Evolutionary conservation across 2,888 invertebrate species (phyloP), one percentile per base, ranked within the genome.

Genomic region (Eupithecia subumbrata): DNA sequence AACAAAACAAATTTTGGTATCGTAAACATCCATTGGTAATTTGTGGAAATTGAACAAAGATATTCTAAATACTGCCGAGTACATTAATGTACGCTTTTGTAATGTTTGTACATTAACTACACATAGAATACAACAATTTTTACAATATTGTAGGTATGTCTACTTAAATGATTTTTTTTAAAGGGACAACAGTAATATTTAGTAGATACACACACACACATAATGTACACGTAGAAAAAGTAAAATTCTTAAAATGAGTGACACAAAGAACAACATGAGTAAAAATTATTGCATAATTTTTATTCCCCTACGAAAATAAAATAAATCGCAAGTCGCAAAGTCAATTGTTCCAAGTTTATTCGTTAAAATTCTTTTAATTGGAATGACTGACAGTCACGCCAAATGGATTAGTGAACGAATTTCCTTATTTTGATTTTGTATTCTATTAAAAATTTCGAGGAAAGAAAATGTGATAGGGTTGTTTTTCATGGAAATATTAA

Each of bases 351-450:
- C 52, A 68, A 34, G 30, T 45, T 60, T 56, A 16, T 48, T 52
- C 22, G 60, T 30, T 40, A 40, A 67, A 67, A 68, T 37, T 68
- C 14, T 25, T 68, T 68, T 68, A 68, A 45, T 68, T 68, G 14
- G 22, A 43, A 67, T 45, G 63, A 30, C 25, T 25, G 63, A 11
- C 71, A 45, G 72, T 60, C 68, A 71, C 71, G 71, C 69, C 63
- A 72, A 71, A 72, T 37, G 60, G 75, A 74, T 71, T 74, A 48
- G 11, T 11, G 45, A 43, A 70, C 22, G 68, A 22, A 22, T 68
- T 68, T 68, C 68, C 68, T 43, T 45, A 2, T 68, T 22, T 25
- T 68, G 40, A 68, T 68, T 68, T 25, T 43, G 14, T n/a, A 22
- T 37, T 22, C 43, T 22, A n/a, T 30, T 11, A n/a, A n/a, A n/a